These are phyloP conservation scores for Archips xylosteana DNA, from an alignment of 2,888 invertebrate species.

Conservation along the genomic window DNA sequence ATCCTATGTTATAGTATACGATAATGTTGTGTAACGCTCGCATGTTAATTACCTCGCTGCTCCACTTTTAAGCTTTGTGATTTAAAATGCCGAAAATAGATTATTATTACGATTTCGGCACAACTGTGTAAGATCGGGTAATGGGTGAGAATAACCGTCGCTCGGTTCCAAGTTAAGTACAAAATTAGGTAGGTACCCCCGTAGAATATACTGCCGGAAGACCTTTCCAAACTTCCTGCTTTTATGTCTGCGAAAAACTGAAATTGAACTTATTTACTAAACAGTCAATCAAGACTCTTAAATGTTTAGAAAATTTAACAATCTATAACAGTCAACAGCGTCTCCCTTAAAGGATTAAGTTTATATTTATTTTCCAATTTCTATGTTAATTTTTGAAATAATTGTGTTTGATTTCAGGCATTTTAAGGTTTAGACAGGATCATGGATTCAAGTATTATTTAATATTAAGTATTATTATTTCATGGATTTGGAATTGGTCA, in stretches of 20 bases:
- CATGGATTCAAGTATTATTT: too few species aligned
- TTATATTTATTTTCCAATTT: not conserved
- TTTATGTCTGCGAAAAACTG: not conserved
- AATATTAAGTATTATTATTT: too few species aligned
- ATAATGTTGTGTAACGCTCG: constrained; percentile 42
- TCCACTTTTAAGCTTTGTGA: constrained; percentile 39
- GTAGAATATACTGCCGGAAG: not conserved
- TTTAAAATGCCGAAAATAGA: constrained; percentile 37
- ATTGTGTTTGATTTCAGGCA: too few species aligned
- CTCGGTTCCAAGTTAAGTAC: not conserved
- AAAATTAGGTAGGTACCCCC: not conserved
- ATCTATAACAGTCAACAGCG: not conserved
- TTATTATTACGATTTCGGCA: constrained; percentile 30
- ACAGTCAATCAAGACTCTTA: not conserved
- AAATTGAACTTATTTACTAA: not conserved
- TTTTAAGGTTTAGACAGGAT: too few species aligned
- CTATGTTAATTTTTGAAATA: too few species aligned
- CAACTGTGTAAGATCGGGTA: constrained; percentile 26
- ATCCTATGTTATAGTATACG: constrained; percentile 22
- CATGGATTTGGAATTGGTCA: too few species aligned
- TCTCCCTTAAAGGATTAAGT: not conserved
- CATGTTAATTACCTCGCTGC: constrained; percentile 36
- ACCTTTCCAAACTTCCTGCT: constrained; percentile 1
- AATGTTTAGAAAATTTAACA: not conserved
- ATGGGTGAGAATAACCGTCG: constrained; percentile 15